Evolutionary conservation across 1,140 invertebrate species (phyloP).

Genomic region (Lepidostoma basale): DNA sequence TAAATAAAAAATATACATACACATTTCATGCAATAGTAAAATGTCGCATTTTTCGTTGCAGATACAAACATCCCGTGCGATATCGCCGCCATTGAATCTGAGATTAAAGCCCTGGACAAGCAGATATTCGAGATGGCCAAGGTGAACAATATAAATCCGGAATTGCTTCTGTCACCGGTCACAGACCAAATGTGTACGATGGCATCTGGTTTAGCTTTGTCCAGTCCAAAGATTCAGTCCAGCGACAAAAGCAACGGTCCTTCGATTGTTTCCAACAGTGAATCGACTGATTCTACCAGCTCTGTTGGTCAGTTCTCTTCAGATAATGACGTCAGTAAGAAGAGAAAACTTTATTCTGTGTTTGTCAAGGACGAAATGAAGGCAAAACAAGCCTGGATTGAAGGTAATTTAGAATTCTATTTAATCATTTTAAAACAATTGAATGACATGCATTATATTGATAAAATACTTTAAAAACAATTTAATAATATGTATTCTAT

Average conservation of each 20-base stretch:
- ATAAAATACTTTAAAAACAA: no score
- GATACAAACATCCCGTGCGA: slow-evolving; percentile 49
- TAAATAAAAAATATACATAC: no score
- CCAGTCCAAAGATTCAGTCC: background rate
- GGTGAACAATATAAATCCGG: slow-evolving; percentile 53
- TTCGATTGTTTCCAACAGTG: background rate
- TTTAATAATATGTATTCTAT: no score
- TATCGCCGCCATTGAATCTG: slow-evolving; percentile 55
- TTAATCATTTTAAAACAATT: background rate
- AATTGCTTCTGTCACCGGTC: slow-evolving; percentile 52
- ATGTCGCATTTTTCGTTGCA: slow-evolving; percentile 9
- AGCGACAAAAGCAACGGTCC: background rate
- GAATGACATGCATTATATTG: no score
- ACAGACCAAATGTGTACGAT: slow-evolving; percentile 40
- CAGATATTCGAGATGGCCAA: slow-evolving; percentile 55
- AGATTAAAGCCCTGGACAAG: slow-evolving; percentile 55
- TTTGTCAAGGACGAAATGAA: slow-evolving; percentile 3
- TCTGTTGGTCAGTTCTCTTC: background rate
- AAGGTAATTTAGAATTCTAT: slow-evolving; percentile 6
- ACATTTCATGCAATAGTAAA: background rate
- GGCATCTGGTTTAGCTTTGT: slow-evolving; percentile 29
- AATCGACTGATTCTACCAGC: no score
- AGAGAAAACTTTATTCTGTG: slow-evolving; percentile 11
- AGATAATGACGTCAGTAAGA: background rate
- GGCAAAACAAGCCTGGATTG: background rate